phyloP scores from a whole-genome alignment of 2,888 invertebrate genomes.

The Polyploca ridens region DNA sequence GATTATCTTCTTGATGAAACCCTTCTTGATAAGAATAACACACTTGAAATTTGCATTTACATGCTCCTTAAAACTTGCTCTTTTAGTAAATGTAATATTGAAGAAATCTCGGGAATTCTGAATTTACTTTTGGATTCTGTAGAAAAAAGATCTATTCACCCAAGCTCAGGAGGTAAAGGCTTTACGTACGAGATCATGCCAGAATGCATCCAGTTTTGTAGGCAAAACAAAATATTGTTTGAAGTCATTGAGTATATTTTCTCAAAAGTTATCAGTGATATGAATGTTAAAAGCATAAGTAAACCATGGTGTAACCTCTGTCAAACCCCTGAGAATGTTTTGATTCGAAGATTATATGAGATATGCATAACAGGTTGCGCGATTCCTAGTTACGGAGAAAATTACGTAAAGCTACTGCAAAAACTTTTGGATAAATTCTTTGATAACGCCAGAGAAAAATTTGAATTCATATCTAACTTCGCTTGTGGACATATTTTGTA shows the following conservation, averaged over 20 bases:
- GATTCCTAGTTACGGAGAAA: slow-evolving; percentile 61
- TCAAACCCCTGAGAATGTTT: slow-evolving; percentile 60
- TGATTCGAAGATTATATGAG: slow-evolving; percentile 73
- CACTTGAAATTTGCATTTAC: slow-evolving; percentile 64
- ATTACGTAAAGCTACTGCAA: slow-evolving; percentile 69
- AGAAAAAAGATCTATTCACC: slow-evolving; percentile 61
- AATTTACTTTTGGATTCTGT: slow-evolving; percentile 73
- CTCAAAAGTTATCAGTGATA: slow-evolving; percentile 74
- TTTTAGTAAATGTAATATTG: slow-evolving; percentile 60
- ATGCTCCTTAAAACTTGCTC: slow-evolving; percentile 75
- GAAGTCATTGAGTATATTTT: slow-evolving; percentile 84
- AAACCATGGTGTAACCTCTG: slow-evolving; percentile 77
- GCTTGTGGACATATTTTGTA: slow-evolving; percentile 77
- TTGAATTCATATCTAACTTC: slow-evolving; percentile 85
- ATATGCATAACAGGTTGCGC: slow-evolving; percentile 78
- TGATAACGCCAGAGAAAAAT: slow-evolving; percentile 68
- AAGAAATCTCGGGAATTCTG: slow-evolving; percentile 67
- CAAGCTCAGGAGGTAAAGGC: slow-evolving; percentile 48
- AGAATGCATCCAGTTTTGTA: slow-evolving; percentile 64
- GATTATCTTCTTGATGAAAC: slow-evolving; percentile 58
- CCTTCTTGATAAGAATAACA: slow-evolving; percentile 56
- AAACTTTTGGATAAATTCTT: slow-evolving; percentile 76
- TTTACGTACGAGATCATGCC: slow-evolving; percentile 61
- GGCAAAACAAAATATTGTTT: slow-evolving; percentile 78
- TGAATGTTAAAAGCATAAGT: slow-evolving; percentile 63